Evolutionary conservation across 2,888 invertebrate genomes (phyloP).

Genomic region (Drosophila longiperda): DNA sequence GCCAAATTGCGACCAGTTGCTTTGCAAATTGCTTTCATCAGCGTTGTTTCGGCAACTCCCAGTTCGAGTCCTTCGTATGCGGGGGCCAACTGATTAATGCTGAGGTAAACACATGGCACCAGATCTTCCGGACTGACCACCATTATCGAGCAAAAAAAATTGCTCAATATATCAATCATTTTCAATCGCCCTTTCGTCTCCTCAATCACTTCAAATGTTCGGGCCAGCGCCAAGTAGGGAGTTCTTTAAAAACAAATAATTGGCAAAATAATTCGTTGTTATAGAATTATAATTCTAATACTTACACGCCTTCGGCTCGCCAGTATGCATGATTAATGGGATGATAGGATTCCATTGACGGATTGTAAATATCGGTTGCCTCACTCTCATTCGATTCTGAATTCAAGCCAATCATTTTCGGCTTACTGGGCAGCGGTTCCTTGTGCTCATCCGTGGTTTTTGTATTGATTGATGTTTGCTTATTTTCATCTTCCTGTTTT

Average conservation of each 20-base stretch:
- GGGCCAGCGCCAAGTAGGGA: conserved; percentile 96
- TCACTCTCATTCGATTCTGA: conserved; percentile 25
- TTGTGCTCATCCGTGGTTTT: conserved; percentile 9
- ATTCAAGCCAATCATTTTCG: conserved; percentile 32
- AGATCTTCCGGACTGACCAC: conserved; percentile 95
- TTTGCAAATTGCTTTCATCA: conserved; percentile 97
- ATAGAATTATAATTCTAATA: neutral
- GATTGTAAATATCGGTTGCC: conserved; percentile 88
- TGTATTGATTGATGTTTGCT: neutral
- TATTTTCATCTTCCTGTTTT: conserved; percentile 8
- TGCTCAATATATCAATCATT: conserved; percentile 95
- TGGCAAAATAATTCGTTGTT: neutral
- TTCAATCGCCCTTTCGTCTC: conserved; percentile 93
- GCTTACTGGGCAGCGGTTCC: conserved; percentile 9
- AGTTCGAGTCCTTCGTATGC: conserved; percentile 97
- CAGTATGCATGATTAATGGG: conserved; percentile 94
- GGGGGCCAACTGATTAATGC: conserved; percentile 97
- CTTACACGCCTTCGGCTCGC: conserved; percentile 89
- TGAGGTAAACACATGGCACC: conserved; percentile 95
- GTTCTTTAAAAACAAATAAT: conserved; percentile 87
- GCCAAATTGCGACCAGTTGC: conserved; percentile 94
- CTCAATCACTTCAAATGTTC: conserved; percentile 96
- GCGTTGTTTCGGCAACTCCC: conserved; percentile 97
- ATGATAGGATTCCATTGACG: conserved; percentile 90
- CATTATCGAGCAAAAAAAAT: conserved; percentile 96